A percentile compares a stretch with the other conserved stretches of the same genome.
These are phyloP conservation scores for Vollenhovia emeryi DNA, from an alignment of 1,140 invertebrate genomes.

Conservation along the genomic window DNA sequence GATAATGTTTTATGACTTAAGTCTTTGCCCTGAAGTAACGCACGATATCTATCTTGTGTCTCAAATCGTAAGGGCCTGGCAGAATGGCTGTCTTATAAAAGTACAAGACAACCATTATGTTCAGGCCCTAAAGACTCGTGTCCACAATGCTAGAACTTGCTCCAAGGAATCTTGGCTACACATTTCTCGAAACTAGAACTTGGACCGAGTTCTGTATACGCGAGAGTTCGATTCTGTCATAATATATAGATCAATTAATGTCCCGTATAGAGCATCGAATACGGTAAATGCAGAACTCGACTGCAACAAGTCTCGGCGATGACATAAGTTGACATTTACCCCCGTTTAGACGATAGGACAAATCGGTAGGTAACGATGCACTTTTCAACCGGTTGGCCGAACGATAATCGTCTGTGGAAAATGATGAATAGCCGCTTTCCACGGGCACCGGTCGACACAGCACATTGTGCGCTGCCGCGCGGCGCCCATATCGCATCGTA, in stretches of 20 bases:
- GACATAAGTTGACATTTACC: constrained; percentile 44
- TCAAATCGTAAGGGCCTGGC: too few species aligned
- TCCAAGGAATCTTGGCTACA: too few species aligned
- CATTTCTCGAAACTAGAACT: too few species aligned
- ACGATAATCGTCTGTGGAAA: constrained; percentile 10
- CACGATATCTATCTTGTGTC: too few species aligned
- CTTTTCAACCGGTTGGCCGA: neutral
- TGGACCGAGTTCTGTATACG: too few species aligned
- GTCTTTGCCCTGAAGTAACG: too few species aligned
- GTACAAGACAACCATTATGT: too few species aligned
- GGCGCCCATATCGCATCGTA: neutral
- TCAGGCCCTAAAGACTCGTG: too few species aligned
- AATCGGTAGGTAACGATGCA: constrained; percentile 26
- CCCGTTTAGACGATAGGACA: neutral
- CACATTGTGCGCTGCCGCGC: neutral
- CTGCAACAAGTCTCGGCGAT: neutral
- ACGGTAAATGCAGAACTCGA: neutral
- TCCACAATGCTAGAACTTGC: too few species aligned
- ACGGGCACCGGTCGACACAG: neutral
- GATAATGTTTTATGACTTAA: too few species aligned
- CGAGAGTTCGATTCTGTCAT: neutral
- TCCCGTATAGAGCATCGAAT: neutral
- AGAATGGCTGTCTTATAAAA: too few species aligned
- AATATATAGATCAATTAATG: neutral
- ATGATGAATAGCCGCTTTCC: constrained; percentile 37